Evolutionary conservation across 2,888 invertebrate species (phyloP).

Genomic region (Hesperia comma): DNA sequence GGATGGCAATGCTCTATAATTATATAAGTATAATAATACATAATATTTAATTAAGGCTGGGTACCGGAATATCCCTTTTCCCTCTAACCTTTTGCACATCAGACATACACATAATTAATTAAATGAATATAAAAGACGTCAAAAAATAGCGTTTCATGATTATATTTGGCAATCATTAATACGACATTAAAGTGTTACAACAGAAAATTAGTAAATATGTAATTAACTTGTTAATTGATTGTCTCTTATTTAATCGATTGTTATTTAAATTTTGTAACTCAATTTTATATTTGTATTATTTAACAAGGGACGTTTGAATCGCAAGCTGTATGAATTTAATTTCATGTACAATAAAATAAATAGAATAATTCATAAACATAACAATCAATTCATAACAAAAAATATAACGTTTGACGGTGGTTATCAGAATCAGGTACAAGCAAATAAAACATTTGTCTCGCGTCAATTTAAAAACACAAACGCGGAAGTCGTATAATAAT

Average conservation of each 20-base stretch:
- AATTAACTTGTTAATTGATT: too few relatives aligned
- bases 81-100: not conserved
- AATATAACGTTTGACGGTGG: constrained; percentile 31
- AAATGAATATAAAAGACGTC: constrained; percentile 29
- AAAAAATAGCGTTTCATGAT: constrained; percentile 31
- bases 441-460: constrained; percentile 12
- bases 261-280: not conserved
- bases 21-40: not conserved
- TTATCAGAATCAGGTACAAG: constrained; percentile 32
- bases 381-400: constrained; percentile 34
- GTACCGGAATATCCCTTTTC: constrained; percentile 2
- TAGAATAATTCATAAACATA: constrained; percentile 34
- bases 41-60: constrained; percentile 11
- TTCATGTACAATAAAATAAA: constrained; percentile 23
- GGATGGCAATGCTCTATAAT: not conserved
- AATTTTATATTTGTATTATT: not conserved
- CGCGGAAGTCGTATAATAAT: not conserved
- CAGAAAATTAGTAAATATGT: not conserved
- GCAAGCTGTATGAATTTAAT: not conserved
- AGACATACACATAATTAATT: constrained; percentile 15
- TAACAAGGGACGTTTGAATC: constrained; percentile 1
- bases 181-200: constrained; percentile 11
- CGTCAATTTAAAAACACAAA: not conserved
- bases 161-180: constrained; percentile 28
- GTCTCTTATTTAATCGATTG: not conserved